Evolutionary conservation across 1,140 invertebrate species (phyloP).

Genomic region (Sweltsa coloradensis): DNA sequence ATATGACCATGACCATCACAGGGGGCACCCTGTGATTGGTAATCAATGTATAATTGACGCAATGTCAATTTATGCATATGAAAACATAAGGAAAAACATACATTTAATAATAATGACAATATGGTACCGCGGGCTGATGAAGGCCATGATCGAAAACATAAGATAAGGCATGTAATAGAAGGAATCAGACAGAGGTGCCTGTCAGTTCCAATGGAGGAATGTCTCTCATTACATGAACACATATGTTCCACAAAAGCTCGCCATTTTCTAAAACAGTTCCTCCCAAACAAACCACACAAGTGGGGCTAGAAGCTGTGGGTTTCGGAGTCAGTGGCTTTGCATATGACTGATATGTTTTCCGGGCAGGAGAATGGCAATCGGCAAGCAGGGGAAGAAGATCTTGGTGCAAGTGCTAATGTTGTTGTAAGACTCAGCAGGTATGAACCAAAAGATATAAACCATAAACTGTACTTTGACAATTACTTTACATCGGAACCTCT

Average conservation of each 20-base stretch:
- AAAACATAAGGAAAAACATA: background rate
- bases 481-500: constrained; percentile 24
- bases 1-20: no score
- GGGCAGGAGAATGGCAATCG: constrained; percentile 15
- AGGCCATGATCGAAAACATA: constrained; percentile 20
- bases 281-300: constrained; percentile 25
- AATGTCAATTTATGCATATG: background rate
- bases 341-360: constrained; percentile 17
- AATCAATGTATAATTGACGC: background rate
- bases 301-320: constrained; percentile 25
- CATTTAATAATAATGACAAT: constrained; percentile 6
- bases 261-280: constrained; percentile 24
- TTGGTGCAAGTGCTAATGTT: constrained; percentile 21
- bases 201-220: constrained; percentile 17
- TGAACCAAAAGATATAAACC: constrained; percentile 20
- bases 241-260: constrained; percentile 24
- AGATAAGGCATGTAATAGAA: constrained; percentile 21
- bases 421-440: constrained; percentile 19
- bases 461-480: constrained; percentile 24
- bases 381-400: constrained; percentile 21
- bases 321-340: constrained; percentile 17
- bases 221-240: constrained; percentile 12
- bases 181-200: constrained; percentile 21
- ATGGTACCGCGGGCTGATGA: constrained; percentile 4
- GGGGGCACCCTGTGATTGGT: background rate